A percentile compares a stretch with the other conserved stretches of the same genome.
Evolutionary conservation across 2,888 invertebrate genomes (phyloP).

Genomic region (Bimastos eiseni): DNA sequence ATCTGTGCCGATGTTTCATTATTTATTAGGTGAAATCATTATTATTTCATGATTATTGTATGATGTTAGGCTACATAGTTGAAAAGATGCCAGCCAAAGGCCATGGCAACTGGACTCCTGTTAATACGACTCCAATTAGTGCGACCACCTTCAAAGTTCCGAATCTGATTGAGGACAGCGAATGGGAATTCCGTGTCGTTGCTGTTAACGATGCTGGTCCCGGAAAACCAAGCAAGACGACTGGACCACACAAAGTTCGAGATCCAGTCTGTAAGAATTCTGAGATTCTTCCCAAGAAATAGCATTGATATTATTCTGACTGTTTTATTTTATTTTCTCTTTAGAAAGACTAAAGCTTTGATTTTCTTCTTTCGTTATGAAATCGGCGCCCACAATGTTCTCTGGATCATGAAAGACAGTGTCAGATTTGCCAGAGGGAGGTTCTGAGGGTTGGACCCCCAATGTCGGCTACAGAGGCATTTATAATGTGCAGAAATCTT

Average conservation of each 20-base stretch:
- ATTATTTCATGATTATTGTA: no score
- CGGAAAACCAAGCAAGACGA: constrained; percentile 92
- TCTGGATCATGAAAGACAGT: no score
- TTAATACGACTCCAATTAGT: constrained; percentile 47
- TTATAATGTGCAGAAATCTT: no score
- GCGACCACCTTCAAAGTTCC: constrained; percentile 56
- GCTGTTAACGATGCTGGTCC: constrained; percentile 63
- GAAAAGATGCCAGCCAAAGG: constrained; percentile 84
- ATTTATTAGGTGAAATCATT: not conserved
- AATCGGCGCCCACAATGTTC: not conserved
- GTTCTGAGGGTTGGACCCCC: no score
- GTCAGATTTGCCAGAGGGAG: no score
- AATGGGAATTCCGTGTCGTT: constrained; percentile 62
- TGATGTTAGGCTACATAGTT: constrained; percentile 68
- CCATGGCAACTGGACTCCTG: constrained; percentile 40
- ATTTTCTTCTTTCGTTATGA: not conserved
- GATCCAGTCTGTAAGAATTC: constrained; percentile 60
- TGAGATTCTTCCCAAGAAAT: not conserved
- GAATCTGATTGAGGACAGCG: constrained; percentile 57
- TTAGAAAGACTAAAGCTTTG: no score
- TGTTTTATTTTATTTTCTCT: not conserved
- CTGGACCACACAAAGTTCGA: constrained; percentile 64
- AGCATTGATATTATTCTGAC: not conserved
- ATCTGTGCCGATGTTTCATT: not conserved
- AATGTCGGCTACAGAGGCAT: no score